These are phyloP conservation scores for Polietes domitor DNA, from an alignment of 2,888 invertebrate species.

Conservation along the genomic window DNA sequence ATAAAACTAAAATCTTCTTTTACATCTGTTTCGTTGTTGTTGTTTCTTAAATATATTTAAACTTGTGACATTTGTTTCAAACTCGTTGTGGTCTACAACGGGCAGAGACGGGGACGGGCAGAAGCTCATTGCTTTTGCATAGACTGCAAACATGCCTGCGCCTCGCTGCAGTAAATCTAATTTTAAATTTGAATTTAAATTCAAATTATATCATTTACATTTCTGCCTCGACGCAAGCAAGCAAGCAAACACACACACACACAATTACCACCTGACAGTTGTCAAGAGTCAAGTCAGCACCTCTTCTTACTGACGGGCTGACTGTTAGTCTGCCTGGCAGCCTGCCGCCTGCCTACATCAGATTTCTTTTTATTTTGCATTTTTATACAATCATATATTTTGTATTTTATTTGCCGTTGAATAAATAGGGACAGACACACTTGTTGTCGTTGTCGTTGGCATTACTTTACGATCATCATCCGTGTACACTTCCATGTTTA, in stretches of 20 bases:
- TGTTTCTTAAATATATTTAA: not conserved
- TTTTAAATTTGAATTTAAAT: slow-evolving; percentile 36
- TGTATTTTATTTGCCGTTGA: slow-evolving; percentile 8
- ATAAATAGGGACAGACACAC: not conserved
- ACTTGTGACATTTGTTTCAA: slow-evolving; percentile 4
- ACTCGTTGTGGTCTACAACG: not conserved
- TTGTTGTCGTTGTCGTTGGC: no score
- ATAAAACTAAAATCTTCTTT: not conserved
- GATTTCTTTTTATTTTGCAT: not conserved
- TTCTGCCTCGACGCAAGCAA: not conserved
- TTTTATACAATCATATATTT: not conserved
- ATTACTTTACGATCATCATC: not conserved
- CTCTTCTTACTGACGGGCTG: not conserved
- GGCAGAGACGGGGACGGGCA: no score
- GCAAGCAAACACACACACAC: no score
- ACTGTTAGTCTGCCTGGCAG: not conserved
- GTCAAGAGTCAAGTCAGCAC: no score
- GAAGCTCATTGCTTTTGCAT: no score
- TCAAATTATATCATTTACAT: slow-evolving; percentile 33
- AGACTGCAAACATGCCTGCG: no score
- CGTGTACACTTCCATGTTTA: not conserved
- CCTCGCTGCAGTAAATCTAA: slow-evolving; percentile 15
- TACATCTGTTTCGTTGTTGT: not conserved
- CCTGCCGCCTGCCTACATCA: not conserved
- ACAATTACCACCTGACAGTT: no score